Evolutionary conservation across 1,140 invertebrate genomes (phyloP).

Genomic region (Cyphomyrmex costatus): DNA sequence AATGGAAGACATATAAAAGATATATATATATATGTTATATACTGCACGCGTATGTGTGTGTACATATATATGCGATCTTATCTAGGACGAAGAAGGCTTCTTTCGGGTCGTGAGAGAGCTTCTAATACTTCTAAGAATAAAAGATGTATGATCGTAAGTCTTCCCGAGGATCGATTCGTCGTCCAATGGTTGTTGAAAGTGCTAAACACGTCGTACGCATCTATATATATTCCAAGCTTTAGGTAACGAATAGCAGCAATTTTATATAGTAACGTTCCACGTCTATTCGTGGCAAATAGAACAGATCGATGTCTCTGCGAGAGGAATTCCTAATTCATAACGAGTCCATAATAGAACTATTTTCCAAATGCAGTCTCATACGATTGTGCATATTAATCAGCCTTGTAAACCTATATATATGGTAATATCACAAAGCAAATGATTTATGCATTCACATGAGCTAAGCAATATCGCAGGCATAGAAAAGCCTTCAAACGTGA

Average conservation of each 20-base stretch:
- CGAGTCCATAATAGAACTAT: background rate
- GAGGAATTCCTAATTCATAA: slow-evolving; percentile 39
- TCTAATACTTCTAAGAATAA: slow-evolving; percentile 46
- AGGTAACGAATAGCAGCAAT: slow-evolving; percentile 13
- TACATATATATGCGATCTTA: background rate
- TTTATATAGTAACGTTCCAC: slow-evolving; percentile 31
- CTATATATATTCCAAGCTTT: background rate
- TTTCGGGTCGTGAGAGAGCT: background rate
- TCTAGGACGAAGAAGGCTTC: background rate
- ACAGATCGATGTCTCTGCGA: slow-evolving; percentile 34
- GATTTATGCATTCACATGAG: slow-evolving; percentile 20
- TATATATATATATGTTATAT: too few relatives aligned
- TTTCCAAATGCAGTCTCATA: background rate
- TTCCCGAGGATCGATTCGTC: slow-evolving; percentile 37
- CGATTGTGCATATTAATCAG: slow-evolving; percentile 18
- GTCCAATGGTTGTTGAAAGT: slow-evolving; percentile 36
- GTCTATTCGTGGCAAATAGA: slow-evolving; percentile 31
- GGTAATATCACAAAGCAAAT: background rate
- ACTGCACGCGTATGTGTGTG: background rate
- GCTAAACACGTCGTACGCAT: slow-evolving; percentile 53
- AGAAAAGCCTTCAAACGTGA: background rate
- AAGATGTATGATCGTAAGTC: slow-evolving; percentile 34
- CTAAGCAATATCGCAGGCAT: background rate
- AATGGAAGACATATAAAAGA: background rate
- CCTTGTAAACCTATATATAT: background rate